These are phyloP conservation scores for Naja naja DNA, from an alignment of 2,113 vertebrate genomes.

Conservation along the genomic window DNA sequence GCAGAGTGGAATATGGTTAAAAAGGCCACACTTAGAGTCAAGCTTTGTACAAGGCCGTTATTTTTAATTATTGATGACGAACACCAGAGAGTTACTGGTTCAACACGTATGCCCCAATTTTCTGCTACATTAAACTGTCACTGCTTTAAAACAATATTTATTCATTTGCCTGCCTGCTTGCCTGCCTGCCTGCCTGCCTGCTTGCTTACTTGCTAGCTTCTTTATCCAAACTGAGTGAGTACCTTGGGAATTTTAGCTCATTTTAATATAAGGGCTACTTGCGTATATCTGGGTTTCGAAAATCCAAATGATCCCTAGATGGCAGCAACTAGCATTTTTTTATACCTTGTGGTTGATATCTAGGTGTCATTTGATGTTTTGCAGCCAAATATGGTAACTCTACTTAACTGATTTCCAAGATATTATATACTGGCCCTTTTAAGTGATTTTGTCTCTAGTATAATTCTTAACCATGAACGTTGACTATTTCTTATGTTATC, in stretches of 20 bases:
- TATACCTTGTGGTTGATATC: neutral
- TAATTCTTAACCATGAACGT: constrained; percentile 64
- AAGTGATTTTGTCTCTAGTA: constrained; percentile 60
- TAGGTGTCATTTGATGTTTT: neutral
- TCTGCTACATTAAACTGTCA: constrained; percentile 44
- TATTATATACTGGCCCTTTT: constrained; percentile 57
- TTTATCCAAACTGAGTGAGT: constrained; percentile 56
- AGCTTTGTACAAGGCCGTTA: constrained; percentile 46
- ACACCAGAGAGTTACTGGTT: constrained; percentile 39
- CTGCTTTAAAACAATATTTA: neutral
- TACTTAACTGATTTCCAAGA: constrained; percentile 58
- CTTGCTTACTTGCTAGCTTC: constrained; percentile 29
- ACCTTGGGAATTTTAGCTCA: constrained; percentile 44
- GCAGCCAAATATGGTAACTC: constrained; percentile 31
- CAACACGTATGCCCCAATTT: constrained; percentile 45
- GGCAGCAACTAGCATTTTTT: neutral
- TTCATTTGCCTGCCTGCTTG: neutral
- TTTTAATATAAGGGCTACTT: neutral
- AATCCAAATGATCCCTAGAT: neutral
- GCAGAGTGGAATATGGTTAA: constrained; percentile 48
- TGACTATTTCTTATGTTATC: constrained; percentile 58
- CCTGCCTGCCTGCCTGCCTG: neutral
- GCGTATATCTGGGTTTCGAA: neutral
- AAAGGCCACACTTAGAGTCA: constrained; percentile 45
- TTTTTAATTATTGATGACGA: constrained; percentile 68